A percentile compares a stretch with the other conserved stretches of the same genome.
phyloP scores from a whole-genome alignment of 2,797 vertebrate genomes.

The Schizopygopsis pylzovi region DNA sequence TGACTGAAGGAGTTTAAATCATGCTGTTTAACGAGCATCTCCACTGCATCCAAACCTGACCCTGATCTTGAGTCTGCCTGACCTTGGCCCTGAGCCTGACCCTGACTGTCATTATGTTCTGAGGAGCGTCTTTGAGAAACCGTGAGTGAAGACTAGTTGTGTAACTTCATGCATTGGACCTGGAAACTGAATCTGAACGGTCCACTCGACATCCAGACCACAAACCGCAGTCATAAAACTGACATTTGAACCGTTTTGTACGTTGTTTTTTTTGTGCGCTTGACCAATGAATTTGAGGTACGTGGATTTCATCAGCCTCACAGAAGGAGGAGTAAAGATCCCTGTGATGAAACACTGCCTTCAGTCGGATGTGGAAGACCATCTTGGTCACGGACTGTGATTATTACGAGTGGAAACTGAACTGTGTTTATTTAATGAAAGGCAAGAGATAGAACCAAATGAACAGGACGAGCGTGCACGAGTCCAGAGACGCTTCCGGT shows the following conservation, averaged over 20 bases:
- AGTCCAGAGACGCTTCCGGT: background rate
- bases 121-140: background rate
- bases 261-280: background rate
- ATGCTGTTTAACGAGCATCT: background rate
- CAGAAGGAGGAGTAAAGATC: background rate
- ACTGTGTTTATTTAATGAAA: slow-evolving; percentile 8
- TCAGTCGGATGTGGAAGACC: background rate
- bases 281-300: background rate
- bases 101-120: background rate
- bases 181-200: background rate
- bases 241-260: background rate
- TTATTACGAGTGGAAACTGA: background rate
- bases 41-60: no score
- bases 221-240: background rate
- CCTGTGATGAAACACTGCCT: background rate
- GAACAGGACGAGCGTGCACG: background rate
- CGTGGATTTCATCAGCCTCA: background rate
- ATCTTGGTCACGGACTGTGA: background rate
- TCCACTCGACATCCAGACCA: background rate
- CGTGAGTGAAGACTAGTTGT: background rate
- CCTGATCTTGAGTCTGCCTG: no score
- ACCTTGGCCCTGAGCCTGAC: background rate
- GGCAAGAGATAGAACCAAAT: background rate
- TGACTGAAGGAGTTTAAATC: background rate
- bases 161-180: background rate